Evolutionary conservation across 1,140 invertebrate species (phyloP), one percentile per base, ranked within the genome.

Genomic region (Fragariocoptes setiger): DNA sequence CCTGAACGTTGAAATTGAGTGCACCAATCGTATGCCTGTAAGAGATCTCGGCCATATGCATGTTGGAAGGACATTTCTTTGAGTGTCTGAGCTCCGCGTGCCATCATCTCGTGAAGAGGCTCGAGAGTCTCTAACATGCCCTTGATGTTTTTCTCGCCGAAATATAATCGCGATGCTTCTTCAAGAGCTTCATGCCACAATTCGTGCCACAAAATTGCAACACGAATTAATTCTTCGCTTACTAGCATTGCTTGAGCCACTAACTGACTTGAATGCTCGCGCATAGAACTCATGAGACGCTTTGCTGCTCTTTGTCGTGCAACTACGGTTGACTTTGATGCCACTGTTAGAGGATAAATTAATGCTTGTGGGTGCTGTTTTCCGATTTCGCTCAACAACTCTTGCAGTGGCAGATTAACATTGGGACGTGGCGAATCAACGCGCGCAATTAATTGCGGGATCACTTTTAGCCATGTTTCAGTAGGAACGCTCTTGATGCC

Each of bases 141-240:
- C 41, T 76, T 72, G 0, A 88, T 70, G 52, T 92, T 85, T 39
- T 72, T 65, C 54, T 95, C 88, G 0, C 83, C 86, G 56, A 97
- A 97, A 54, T 92, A 97, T 3, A 94, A 63, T 44, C 78, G 60
- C 13, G 82, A 92, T 0, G 92, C 88, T 62, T 99, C 90, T 56
- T 99, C 92, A 5, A 99, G 56, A 0, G 83, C 86, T 57, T 95
- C 88, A 55, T 95, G 82, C 90, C 90, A 99, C 46, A 90, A 70
- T 56, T 99, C 92, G 56, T 99, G 90, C 90, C 92, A 99, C 1
- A 99, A 59, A 44, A 99, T 99, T 4, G 90, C 88, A 0, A 97
- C 86, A 42, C 90, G 64, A 39, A 99, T 97, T 18, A 99, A 60
- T 56, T 99, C 92, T 50, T 97, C 86, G 46, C 80, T 88, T 19